Evolutionary conservation across 1,140 invertebrate species (phyloP), one percentile per base, ranked within the genome.

Genomic region (Zaprionus kolodkinae): DNA sequence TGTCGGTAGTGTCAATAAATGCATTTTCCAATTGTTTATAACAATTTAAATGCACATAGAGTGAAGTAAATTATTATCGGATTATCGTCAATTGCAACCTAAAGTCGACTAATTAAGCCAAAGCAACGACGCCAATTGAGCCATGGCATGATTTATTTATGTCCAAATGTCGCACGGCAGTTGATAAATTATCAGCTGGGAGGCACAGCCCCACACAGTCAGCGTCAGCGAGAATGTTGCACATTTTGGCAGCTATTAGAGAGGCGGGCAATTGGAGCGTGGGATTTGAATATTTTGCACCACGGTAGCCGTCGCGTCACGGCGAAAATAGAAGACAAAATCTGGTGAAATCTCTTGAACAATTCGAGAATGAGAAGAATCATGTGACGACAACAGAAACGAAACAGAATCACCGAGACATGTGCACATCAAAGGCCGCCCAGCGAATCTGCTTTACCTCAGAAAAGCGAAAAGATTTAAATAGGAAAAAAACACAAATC

Each of bases 331-430:
- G 43, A 71, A 76, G 66, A 69, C 50, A 57, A 71, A 68, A 75
- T 43, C 27, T 40, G 17, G 27, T 68, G 56, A 78, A 71, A 72
- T 72, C 65, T 76, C 65, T 57, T 79, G 15, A 68, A 36, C 33
- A 17, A 11, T 60, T 70, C 66, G 21, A 66, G 27, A 77, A 73
- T 77, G 45, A 56, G 69, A 67, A 71, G 64, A 77, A 90, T 88
- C 85, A 89, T 88, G 85, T 88, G 85, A 88, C 85, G 85, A 88
- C 85, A 88, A 86, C 78, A 72, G 50, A 43, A 75, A 69, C 65
- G 71, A 86, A 84, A 69, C 72, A 83, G 82, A 70, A 73, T 72
- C 61, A 69, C 48, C 64, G 60, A 87, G 85, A 88, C 78, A 76
- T 89, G 81, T 76, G 80, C 85, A 88, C 70, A 88, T 88, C 84